Evolutionary conservation across 1,140 invertebrate species (phyloP).

Genomic region (Berghia stephanieae): DNA sequence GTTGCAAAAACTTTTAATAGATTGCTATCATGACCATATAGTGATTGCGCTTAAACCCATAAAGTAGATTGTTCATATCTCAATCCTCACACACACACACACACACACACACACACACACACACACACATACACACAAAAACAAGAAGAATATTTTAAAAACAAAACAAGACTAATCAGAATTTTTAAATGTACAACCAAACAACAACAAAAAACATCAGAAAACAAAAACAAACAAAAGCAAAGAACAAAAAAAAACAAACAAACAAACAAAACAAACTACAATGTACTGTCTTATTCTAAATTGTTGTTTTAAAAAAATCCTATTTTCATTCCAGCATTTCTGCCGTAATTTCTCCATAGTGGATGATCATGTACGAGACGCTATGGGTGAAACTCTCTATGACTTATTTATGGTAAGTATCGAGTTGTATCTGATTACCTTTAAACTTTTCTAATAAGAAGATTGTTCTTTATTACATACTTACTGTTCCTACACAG

Average conservation of each 20-base stretch:
- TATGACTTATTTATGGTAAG: slow-evolving; percentile 66
- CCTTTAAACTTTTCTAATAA: background rate
- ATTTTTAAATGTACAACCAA: background rate
- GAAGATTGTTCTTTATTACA: no score
- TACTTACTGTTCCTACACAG: no score
- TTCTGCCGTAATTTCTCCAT: slow-evolving; percentile 64
- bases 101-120: slow-evolving; percentile 19
- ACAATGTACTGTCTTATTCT: background rate
- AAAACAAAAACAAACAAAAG: slow-evolving; percentile 4
- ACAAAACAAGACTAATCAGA: no score
- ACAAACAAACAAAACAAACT: background rate
- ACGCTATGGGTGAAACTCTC: slow-evolving; percentile 64
- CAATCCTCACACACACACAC: no score
- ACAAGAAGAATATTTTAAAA: no score
- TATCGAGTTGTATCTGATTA: background rate
- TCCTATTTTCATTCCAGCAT: slow-evolving; percentile 52
- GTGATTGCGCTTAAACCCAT: background rate
- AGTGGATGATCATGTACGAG: slow-evolving; percentile 65
- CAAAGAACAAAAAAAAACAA: background rate
- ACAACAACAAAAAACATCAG: background rate
- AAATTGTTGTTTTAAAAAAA: background rate
- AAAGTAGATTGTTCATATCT: background rate
- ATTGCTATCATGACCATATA: slow-evolving; percentile 39
- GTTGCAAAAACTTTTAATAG: background rate
- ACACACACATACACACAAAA: slow-evolving; percentile 10